Conservation (phyloP, 2,888 invertebrate species). For the Ellobium chinense region DNA sequence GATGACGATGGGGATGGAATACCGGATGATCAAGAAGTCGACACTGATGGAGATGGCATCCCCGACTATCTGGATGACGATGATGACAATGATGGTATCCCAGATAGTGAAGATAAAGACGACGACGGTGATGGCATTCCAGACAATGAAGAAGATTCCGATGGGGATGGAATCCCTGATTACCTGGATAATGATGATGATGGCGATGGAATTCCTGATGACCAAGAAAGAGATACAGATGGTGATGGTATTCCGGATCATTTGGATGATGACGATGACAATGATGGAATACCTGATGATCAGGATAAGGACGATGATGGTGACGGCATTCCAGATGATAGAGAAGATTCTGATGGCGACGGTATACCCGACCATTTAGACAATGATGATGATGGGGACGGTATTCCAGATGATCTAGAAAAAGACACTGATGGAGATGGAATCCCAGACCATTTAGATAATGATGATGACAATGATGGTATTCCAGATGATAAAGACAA, state of each 20-base stretch:
- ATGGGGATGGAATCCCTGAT: constrained; percentile 62
- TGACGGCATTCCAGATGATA: constrained; percentile 61
- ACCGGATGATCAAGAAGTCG: constrained; percentile 63
- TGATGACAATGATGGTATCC: constrained; percentile 65
- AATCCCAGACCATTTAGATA: constrained; percentile 59
- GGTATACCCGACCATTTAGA: constrained; percentile 56
- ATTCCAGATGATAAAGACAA: constrained; percentile 54
- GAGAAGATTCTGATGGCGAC: constrained; percentile 63
- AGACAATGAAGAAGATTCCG: constrained; percentile 63
- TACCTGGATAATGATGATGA: constrained; percentile 57
- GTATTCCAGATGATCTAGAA: constrained; percentile 62
- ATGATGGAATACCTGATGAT: constrained; percentile 68
- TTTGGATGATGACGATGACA: constrained; percentile 58
- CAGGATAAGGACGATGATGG: constrained; percentile 67
- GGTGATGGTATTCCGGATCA: constrained; percentile 66
- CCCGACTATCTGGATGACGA: constrained; percentile 65
- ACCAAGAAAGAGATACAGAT: constrained; percentile 67
- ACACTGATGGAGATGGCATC: constrained; percentile 70
- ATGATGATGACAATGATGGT: constrained; percentile 66
- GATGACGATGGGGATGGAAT: constrained; percentile 68
- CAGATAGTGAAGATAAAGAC: constrained; percentile 61
- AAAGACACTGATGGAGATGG: constrained; percentile 62
- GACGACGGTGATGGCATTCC: constrained; percentile 72
- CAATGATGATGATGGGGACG: constrained; percentile 59
- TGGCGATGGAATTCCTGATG: constrained; percentile 57